These are phyloP conservation scores for Chelonoidis abingdonii DNA, from an alignment of 2,113 vertebrate species.

Conservation along the genomic window DNA sequence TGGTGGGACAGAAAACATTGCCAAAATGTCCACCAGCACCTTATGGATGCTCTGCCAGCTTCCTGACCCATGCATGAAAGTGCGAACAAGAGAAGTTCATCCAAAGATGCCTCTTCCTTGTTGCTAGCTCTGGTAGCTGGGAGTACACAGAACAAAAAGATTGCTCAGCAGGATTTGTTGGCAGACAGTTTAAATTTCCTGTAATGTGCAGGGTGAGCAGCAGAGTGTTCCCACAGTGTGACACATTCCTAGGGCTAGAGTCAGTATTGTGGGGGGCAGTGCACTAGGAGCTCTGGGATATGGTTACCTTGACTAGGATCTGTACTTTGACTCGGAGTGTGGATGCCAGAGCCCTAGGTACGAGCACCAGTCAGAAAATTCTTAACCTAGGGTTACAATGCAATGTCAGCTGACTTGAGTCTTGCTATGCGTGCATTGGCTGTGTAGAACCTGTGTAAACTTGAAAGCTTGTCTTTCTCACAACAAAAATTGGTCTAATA, in stretches of 20 bases:
- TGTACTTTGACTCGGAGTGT: background rate
- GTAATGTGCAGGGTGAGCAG: background rate
- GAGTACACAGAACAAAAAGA: background rate
- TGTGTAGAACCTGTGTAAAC: background rate
- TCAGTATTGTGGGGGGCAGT: background rate
- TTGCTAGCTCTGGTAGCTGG: background rate
- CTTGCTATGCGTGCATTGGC: background rate
- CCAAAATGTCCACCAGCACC: no score
- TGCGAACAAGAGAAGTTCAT: background rate
- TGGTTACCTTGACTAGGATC: background rate
- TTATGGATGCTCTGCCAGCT: background rate
- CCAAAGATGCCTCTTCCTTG: no score
- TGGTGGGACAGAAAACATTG: background rate
- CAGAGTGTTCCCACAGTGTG: background rate
- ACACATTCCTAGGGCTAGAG: background rate
- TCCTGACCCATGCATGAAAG: background rate
- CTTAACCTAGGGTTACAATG: background rate
- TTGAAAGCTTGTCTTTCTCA: background rate
- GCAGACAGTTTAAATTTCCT: background rate
- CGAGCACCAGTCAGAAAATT: background rate
- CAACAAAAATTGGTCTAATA: background rate
- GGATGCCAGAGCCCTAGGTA: background rate
- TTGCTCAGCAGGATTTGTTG: background rate
- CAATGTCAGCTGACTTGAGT: background rate
- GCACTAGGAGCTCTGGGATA: background rate